Percentiles rank a stretch among this genome's conserved stretches.
phyloP scores from a whole-genome alignment of 2,113 vertebrate genomes.

The Azemiops feae region DNA sequence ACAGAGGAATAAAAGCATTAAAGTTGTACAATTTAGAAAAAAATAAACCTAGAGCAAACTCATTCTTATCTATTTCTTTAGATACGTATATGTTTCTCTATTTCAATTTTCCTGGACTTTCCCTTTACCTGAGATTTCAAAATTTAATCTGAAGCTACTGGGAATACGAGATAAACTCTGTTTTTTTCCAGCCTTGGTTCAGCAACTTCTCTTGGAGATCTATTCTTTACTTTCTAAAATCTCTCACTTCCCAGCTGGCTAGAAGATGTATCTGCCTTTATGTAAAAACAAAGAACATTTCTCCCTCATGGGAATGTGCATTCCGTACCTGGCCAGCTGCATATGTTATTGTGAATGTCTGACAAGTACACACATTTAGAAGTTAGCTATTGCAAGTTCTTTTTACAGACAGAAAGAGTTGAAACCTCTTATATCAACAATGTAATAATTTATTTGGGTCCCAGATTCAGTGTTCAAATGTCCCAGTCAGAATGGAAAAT shows the following conservation, averaged over 20 bases:
- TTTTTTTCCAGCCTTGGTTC: not conserved
- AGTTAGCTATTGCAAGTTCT: not conserved
- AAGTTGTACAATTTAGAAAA: not conserved
- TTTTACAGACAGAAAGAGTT: not conserved
- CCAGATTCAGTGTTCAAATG: not conserved
- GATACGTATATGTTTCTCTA: not conserved
- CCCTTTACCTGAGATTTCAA: not conserved
- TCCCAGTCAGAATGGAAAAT: not conserved
- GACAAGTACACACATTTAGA: not conserved
- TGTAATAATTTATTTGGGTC: not conserved
- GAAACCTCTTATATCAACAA: not conserved
- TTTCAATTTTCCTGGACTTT: not conserved
- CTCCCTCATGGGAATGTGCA: not conserved
- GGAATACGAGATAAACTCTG: not conserved
- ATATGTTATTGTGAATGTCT: not conserved
- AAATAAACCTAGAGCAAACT: not conserved
- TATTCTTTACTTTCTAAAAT: not conserved
- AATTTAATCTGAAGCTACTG: not conserved
- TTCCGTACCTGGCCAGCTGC: not conserved
- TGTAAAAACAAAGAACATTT: not conserved
- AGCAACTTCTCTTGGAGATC: not conserved
- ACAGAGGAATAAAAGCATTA: not conserved
- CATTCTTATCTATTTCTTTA: not conserved
- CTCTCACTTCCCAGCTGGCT: not conserved
- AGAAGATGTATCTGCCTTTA: not conserved